Base-by-base conservation (phyloP, 2,888 invertebrate species). In the Trachelus tabidus region DNA sequence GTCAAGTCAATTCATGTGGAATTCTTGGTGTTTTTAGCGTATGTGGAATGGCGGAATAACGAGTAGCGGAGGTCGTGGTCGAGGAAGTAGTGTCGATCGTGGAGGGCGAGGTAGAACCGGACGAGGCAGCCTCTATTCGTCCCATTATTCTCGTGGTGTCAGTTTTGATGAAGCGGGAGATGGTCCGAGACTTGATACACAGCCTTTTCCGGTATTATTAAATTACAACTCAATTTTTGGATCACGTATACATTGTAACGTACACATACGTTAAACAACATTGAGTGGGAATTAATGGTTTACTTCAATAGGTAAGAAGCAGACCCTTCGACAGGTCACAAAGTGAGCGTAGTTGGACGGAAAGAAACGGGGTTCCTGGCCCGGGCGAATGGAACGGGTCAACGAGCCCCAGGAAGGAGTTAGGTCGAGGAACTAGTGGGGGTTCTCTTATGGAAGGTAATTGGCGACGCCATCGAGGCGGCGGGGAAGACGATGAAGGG, bases 11-110 rank as follows among this genome's bases (percentile, higher is more conserved):
- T 56, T 56, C 23, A 56, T 23, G 9, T 56, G 23, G 23, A 56
- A 56, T 23, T 56, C 56, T 56, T 56, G 9, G 56, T 82, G 80
- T 81, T 90, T 91, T 69, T 89, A 94, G 94, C 92, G 93, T 78
- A 92, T 92, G 87, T 93, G 93, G 93, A 93, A 93, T 83, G 90
- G 92, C 84, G 93, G 93, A 79, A 92, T 94, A 83, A 94, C 93
- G 87, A 94, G 93, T 89, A 85, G 86, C 75, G 85, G 87, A 75
- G 78, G 84, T 77, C 86, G 91, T 78, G 91, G 91, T 80, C 88
- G 91, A 87, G 91, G 91, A 75, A 88, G 91, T n/a, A 91, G 91
- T 77, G 91, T 90, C n/a, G 91, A 91, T 87, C 90, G 92, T 73
- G 91, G 92, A 78, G 91, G 92, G 73, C 89, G 91, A 68, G 90